Conservation (phyloP, 2,888 invertebrate genomes). For the Drosophila crucigera region DNA sequence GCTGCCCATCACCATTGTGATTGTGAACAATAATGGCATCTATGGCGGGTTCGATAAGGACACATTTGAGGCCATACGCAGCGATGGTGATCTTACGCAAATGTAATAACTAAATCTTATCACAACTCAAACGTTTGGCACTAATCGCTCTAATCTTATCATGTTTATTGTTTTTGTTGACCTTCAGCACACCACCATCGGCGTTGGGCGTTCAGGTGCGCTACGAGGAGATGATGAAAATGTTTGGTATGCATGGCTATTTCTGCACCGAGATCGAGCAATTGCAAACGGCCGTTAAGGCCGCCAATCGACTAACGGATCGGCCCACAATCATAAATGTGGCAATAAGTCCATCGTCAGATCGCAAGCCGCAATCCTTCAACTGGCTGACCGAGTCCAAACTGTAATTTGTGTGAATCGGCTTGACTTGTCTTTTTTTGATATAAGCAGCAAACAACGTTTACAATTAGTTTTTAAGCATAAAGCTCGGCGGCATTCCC, state of each 20-base stretch:
- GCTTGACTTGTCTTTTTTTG: conserved; percentile 19
- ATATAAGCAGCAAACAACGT: conserved; percentile 53
- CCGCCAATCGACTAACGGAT: conserved; percentile 89
- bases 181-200: conserved; percentile 92
- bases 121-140: background rate
- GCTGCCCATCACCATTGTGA: conserved; percentile 94
- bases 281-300: conserved; percentile 89
- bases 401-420: conserved; percentile 86
- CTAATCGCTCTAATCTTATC: conserved; percentile 41
- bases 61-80: conserved; percentile 89
- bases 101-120: conserved; percentile 87
- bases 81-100: conserved; percentile 90
- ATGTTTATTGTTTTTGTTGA: conserved; percentile 35
- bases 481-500: conserved; percentile 69
- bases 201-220: conserved; percentile 91
- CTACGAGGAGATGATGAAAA: conserved; percentile 95
- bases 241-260: conserved; percentile 93
- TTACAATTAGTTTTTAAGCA: conserved; percentile 68
- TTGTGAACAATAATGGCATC: conserved; percentile 98
- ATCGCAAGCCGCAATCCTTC: conserved; percentile 95
- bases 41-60: conserved; percentile 94
- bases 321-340: conserved; percentile 95
- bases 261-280: conserved; percentile 92
- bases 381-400: conserved; percentile 97
- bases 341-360: conserved; percentile 94